Evolutionary conservation across 2,797 vertebrate genomes (phyloP), one percentile per base, ranked within the genome.

Genomic region (Hippoglossus hippoglossus): DNA sequence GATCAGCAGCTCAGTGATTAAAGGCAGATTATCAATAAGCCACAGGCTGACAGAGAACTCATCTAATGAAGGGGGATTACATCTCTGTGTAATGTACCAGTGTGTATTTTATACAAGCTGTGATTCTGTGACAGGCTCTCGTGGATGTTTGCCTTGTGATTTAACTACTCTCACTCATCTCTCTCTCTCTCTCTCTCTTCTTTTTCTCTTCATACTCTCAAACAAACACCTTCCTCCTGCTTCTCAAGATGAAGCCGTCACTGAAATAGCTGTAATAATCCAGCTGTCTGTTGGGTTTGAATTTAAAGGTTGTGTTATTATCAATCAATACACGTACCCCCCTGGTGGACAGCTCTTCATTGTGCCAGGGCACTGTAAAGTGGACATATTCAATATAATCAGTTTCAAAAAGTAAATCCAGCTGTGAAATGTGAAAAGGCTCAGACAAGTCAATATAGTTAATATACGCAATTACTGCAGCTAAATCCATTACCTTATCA

Each of bases 141-240:
- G 61, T 59, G 57, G 34, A 67, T 83, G 85, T 89, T 89, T 89
- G 89, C 58, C 60, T 81, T 74, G 10, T 56, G 71, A 74, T 78
- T 72, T 59, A 18, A 18, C 24, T 26, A 54, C 13, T 8, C 26
- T 25, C 52, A 21, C 50, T 12, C 12, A 15, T 18, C 16, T 34
- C 5, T 26, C 28, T 39, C 26, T 46, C 50, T 57, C 21, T 65
- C 59, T 54, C 51, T 51, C 39, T 50, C 70, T 22, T 61, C 26
- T 75, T 26, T 66, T n/a, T 47, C 39, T 73, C 54, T 73, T 22
- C 53, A 52, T 61, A 63, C 63, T 72, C 67, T 62, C 39, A 61
- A 6, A 24, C 76, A 74, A 60, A 68, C 69, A 58, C 62, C 5
- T 8, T 64, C 12, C 31, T 67, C 16, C n/a, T 74, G 63, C 3